A percentile compares a stretch with the other conserved stretches of the same genome.
These are phyloP conservation scores for Osmerus eperlanus DNA, from an alignment of 2,113 vertebrate genomes.

Conservation along the genomic window DNA sequence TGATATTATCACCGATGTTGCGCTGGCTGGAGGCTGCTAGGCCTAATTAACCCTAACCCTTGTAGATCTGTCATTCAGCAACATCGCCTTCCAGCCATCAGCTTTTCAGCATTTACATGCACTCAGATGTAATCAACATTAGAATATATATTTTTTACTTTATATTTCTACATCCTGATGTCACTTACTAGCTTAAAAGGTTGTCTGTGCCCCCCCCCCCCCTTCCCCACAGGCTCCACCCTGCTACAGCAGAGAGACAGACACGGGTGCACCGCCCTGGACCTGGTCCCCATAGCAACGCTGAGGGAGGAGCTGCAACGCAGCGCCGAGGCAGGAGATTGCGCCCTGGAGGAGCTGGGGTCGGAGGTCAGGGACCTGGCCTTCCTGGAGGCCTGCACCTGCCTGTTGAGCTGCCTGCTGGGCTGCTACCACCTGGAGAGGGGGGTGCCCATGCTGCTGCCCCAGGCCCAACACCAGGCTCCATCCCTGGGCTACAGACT, in stretches of 20 bases:
- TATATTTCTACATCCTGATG: neutral
- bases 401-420: constrained; percentile 63
- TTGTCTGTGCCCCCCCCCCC: neutral
- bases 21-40: constrained; percentile 21
- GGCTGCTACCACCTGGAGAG: constrained; percentile 62
- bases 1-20: constrained; percentile 25
- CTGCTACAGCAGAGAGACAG: constrained; percentile 78
- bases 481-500: constrained; percentile 38
- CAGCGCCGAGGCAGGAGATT: constrained; percentile 65
- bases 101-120: too few relatives aligned
- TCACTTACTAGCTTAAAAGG: neutral
- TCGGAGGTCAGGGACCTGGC: constrained; percentile 45
- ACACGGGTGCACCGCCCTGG: constrained; percentile 72
- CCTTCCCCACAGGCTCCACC: constrained; percentile 74
- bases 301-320: constrained; percentile 77
- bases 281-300: constrained; percentile 66
- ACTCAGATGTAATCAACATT: neutral
- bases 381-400: constrained; percentile 66
- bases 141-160: neutral
- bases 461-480: constrained; percentile 17
- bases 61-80: too few relatives aligned
- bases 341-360: neutral
- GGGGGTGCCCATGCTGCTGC: constrained; percentile 10
- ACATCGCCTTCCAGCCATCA: too few relatives aligned
- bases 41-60: constrained; percentile 4